phyloP scores from a whole-genome alignment of 1,140 invertebrate species.

The Brachionus koreanus region DNA sequence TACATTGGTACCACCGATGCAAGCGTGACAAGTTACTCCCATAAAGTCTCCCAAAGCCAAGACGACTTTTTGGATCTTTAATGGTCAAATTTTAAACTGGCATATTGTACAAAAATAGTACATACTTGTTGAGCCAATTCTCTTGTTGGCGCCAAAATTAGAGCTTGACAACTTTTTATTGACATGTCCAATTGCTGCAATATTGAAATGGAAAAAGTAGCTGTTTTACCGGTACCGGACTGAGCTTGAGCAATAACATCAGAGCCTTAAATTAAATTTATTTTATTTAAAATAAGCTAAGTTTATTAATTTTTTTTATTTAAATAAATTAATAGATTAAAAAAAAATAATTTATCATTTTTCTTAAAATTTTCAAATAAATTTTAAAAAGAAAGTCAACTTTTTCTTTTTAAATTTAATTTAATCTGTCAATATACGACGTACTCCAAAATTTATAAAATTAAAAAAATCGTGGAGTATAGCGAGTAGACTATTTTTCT shows the following conservation, averaged over 20 bases:
- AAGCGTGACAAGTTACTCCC: slow-evolving; percentile 92
- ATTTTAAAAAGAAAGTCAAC: not conserved
- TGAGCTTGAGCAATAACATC: slow-evolving; percentile 99
- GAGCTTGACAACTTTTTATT: slow-evolving; percentile 84
- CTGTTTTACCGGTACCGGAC: slow-evolving; percentile 95
- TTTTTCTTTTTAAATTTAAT: too few species aligned
- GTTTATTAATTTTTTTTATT: not conserved
- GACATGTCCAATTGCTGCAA: slow-evolving; percentile 91
- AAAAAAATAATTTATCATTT: too few species aligned
- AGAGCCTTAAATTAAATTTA: slow-evolving; percentile 59
- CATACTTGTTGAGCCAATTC: slow-evolving; percentile 91
- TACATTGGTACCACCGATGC: slow-evolving; percentile 97
- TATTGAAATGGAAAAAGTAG: slow-evolving; percentile 98
- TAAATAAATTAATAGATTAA: not conserved
- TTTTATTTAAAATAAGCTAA: not conserved
- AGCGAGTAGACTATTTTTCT: slow-evolving; percentile 1
- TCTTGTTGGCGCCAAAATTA: slow-evolving; percentile 93
- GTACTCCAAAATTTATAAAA: slow-evolving; percentile 13
- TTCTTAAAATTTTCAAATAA: too few species aligned
- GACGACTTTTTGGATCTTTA: slow-evolving; percentile 82
- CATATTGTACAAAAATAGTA: not conserved
- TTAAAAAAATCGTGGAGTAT: not conserved
- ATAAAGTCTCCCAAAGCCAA: slow-evolving; percentile 96
- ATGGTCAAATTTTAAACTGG: slow-evolving; percentile 46
- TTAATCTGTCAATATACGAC: not conserved